A percentile compares a stretch with the other conserved stretches of the same genome.
phyloP scores from a whole-genome alignment of 2,888 invertebrate species.

The Mycogona germanica region DNA sequence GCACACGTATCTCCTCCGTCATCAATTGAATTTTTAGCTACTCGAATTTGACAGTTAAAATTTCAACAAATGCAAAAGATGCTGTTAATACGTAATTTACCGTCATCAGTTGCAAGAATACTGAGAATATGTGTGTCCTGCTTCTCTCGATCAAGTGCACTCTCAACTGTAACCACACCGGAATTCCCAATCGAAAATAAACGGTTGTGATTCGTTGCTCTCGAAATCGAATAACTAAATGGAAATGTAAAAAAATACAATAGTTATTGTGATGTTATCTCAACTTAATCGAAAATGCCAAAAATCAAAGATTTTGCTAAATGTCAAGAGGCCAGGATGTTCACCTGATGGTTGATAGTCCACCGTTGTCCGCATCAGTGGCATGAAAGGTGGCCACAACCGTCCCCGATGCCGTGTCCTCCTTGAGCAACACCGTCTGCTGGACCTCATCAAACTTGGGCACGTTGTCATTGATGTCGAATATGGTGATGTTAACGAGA shows the following conservation, averaged over 20 bases:
- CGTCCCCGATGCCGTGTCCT: constrained; percentile 32
- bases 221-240: constrained; percentile 31
- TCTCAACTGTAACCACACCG: constrained; percentile 32
- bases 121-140: constrained; percentile 31
- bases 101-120: constrained; percentile 34
- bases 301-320: no score
- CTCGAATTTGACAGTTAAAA: no score
- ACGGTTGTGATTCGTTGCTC: constrained; percentile 32
- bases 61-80: no score
- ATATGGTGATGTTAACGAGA: constrained; percentile 34
- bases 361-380: constrained; percentile 36
- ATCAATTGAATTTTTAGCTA: no score
- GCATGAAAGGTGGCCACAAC: constrained; percentile 35
- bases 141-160: constrained; percentile 33
- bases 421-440: constrained; percentile 25
- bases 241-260: not conserved
- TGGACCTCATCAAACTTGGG: constrained; percentile 58
- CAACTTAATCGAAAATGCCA: no score
- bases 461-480: constrained; percentile 88
- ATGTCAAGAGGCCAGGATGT: no score
- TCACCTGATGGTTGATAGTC: constrained; percentile 28
- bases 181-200: constrained; percentile 34
- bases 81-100: no score
- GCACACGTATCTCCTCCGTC: not conserved
- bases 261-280: no score